A percentile compares a stretch with the other conserved stretches of the same genome.
Conservation (phyloP, 2,113 vertebrate genomes). For the Dasyornis broadbenti region DNA sequence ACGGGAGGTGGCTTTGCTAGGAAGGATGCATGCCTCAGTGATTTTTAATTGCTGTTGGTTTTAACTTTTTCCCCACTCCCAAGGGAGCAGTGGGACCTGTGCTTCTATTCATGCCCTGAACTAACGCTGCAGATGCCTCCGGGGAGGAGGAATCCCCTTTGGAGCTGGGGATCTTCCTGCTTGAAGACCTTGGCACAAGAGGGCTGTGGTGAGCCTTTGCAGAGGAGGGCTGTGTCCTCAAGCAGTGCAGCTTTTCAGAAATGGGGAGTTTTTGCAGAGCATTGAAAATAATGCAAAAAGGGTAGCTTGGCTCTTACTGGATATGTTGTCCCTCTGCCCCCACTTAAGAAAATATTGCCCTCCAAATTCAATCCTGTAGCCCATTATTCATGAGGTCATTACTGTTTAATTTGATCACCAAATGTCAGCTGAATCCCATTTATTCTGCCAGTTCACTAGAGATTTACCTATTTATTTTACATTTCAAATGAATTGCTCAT, state of each 20-base stretch:
- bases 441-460: slow-evolving; percentile 64
- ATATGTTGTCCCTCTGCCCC: background rate
- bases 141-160: background rate
- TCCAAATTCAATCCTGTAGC: slow-evolving; percentile 1
- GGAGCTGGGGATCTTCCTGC: background rate
- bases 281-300: background rate
- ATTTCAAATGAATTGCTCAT: slow-evolving; percentile 74
- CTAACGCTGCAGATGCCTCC: background rate
- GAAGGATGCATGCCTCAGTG: background rate
- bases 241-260: background rate
- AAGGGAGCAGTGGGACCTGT: background rate
- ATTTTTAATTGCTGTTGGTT: background rate
- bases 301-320: background rate
- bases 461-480: slow-evolving; percentile 78
- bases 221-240: background rate
- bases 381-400: slow-evolving; percentile 68
- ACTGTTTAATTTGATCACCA: slow-evolving; percentile 75
- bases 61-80: background rate
- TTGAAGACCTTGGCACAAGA: background rate
- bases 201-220: background rate
- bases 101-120: background rate
- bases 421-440: slow-evolving; percentile 72
- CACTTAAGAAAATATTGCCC: slow-evolving; percentile 17
- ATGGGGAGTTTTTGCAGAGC: background rate
- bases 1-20: background rate